These are phyloP conservation scores for Hirudinaria manillensis DNA, from an alignment of 2,888 invertebrate genomes.

Conservation along the genomic window DNA sequence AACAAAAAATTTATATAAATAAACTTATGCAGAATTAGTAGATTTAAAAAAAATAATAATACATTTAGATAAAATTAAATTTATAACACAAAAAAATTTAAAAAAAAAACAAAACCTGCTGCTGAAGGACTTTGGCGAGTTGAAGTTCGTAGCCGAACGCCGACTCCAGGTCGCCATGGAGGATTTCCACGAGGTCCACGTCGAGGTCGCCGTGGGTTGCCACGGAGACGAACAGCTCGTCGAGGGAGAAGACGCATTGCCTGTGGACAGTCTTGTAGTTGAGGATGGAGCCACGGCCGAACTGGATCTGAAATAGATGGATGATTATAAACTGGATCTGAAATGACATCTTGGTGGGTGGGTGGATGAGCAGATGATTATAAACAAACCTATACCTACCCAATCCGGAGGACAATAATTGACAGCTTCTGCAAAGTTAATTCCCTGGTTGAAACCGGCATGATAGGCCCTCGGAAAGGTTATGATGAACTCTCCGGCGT, in stretches of 20 bases:
- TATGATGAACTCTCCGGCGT: conserved; percentile 95
- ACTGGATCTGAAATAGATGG: conserved; percentile 64
- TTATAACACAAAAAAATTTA: too few species aligned
- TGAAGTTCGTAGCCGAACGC: conserved; percentile 70
- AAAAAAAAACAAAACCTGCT: conserved; percentile 12
- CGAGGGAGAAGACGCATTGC: conserved; percentile 96
- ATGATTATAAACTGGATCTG: conserved; percentile 58
- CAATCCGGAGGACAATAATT: conserved; percentile 99
- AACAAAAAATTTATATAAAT: too few species aligned
- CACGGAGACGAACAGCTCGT: conserved; percentile 95
- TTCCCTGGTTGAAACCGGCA: conserved; percentile 98
- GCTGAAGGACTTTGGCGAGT: conserved; percentile 1
- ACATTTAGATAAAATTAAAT: too few species aligned
- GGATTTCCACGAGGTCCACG: conserved; percentile 57
- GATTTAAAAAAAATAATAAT: too few species aligned
- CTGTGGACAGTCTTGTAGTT: conserved; percentile 87
- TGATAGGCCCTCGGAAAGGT: conserved; percentile 99
- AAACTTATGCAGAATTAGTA: too few species aligned
- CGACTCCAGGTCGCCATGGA: conserved; percentile 64
- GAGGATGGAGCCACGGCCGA: conserved; percentile 86
- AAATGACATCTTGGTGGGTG: not conserved
- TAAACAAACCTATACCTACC: conserved; percentile 58
- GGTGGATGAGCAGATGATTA: not conserved
- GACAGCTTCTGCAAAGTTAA: conserved; percentile 98
- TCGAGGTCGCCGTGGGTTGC: conserved; percentile 76